These are phyloP conservation scores for Trichogramma pretiosum DNA, from an alignment of 1,140 invertebrate genomes.

Conservation along the genomic window DNA sequence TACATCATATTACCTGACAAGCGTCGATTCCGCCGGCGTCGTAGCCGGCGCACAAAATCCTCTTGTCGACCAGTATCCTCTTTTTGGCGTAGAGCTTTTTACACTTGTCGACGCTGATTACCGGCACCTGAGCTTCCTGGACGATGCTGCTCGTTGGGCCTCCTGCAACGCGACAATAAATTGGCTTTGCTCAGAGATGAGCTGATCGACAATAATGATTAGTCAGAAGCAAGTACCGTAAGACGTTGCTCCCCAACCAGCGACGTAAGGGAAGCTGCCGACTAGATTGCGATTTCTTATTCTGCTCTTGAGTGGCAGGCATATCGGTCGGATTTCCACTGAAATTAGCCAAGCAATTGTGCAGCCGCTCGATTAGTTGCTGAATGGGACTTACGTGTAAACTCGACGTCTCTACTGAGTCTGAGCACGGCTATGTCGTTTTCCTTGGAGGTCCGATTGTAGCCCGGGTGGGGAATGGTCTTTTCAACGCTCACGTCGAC, in stretches of 20 bases:
- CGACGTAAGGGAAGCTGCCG: constrained; percentile 51
- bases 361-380: not conserved
- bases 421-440: constrained; percentile 70
- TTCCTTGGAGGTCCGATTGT: constrained; percentile 50
- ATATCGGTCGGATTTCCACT: constrained; percentile 68
- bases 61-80: constrained; percentile 51
- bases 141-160: constrained; percentile 55
- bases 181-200: too few relatives aligned
- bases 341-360: constrained; percentile 36
- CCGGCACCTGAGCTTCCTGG: constrained; percentile 61
- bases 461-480: constrained; percentile 55
- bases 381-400: constrained; percentile 29
- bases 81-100: constrained; percentile 50
- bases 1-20: constrained; percentile 53
- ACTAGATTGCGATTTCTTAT: constrained; percentile 45
- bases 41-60: constrained; percentile 69
- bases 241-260: constrained; percentile 62
- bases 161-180: constrained; percentile 46
- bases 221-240: constrained; percentile 52
- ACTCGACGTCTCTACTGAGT: constrained; percentile 47
- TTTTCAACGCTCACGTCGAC: constrained; percentile 52
- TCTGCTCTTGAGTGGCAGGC: constrained; percentile 52
- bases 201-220: too few relatives aligned
- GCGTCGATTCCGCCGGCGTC: constrained; percentile 66
- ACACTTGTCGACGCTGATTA: constrained; percentile 50